These are phyloP conservation scores for Zygaena filipendulae DNA, from an alignment of 2,888 invertebrate species.

Conservation along the genomic window DNA sequence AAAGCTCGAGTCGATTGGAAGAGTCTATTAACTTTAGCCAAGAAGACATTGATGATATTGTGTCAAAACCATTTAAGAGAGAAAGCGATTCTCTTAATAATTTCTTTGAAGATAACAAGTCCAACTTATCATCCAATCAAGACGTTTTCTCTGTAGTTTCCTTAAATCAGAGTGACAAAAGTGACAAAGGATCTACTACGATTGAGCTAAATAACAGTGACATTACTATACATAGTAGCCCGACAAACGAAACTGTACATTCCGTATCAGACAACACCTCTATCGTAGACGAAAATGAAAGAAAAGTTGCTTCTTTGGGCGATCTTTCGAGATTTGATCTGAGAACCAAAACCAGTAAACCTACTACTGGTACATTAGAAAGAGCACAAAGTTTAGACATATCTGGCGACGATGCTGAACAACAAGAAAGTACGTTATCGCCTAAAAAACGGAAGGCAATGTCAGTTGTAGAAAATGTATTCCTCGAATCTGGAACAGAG, in stretches of 20 bases:
- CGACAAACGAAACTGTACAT: conserved; percentile 57
- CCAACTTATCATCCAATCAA: conserved; percentile 56
- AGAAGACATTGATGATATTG: conserved; percentile 66
- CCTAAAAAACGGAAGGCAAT: conserved; percentile 77
- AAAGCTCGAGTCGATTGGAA: conserved; percentile 39
- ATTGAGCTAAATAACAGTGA: conserved; percentile 80
- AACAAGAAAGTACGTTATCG: conserved; percentile 46
- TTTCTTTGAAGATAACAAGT: conserved; percentile 54
- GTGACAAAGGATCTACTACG: conserved; percentile 69
- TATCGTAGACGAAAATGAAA: conserved; percentile 68
- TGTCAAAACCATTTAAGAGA: conserved; percentile 52
- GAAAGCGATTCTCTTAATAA: conserved; percentile 61
- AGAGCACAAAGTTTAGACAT: conserved; percentile 85
- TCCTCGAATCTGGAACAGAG: conserved; percentile 49
- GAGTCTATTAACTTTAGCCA: conserved; percentile 56
- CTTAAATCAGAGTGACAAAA: conserved; percentile 56
- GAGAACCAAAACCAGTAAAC: conserved; percentile 47
- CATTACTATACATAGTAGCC: conserved; percentile 78
- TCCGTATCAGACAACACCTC: conserved; percentile 58
- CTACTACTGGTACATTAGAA: conserved; percentile 72
- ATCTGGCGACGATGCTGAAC: conserved; percentile 64
- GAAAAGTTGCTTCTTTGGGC: conserved; percentile 83
- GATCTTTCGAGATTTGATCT: conserved; percentile 77
- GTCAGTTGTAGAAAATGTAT: conserved; percentile 57
- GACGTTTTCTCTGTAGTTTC: conserved; percentile 53